Evolutionary conservation across 2,888 invertebrate species (phyloP).

Genomic region (Lochmaea crataegi): DNA sequence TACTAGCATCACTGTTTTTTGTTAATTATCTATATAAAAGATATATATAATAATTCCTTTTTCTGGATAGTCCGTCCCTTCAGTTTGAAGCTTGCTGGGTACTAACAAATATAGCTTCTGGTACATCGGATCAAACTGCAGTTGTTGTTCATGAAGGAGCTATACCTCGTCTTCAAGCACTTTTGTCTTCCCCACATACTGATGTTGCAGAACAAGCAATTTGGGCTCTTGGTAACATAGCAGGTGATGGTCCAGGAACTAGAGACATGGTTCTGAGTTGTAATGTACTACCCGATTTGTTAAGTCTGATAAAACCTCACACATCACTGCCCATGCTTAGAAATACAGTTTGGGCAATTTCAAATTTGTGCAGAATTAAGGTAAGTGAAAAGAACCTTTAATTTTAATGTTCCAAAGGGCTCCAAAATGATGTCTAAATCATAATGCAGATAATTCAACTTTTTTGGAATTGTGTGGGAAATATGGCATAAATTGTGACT

Average conservation of each 20-base stretch:
- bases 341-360: conserved; percentile 93
- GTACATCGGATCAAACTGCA: conserved; percentile 90
- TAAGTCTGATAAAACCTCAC: conserved; percentile 74
- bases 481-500: too few relatives aligned
- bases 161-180: conserved; percentile 80
- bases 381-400: conserved; percentile 20
- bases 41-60: conserved; percentile 49
- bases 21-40: neutral
- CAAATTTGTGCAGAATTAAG: conserved; percentile 94
- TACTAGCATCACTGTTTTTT: conserved; percentile 15
- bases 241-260: conserved; percentile 85
- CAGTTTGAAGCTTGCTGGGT: conserved; percentile 99
- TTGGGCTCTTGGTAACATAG: conserved; percentile 99
- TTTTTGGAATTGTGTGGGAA: too few relatives aligned
- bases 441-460: too few relatives aligned
- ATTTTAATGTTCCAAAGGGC: too few relatives aligned
- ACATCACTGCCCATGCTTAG: conserved; percentile 73
- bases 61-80: conserved; percentile 71
- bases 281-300: conserved; percentile 78
- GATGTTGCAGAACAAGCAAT: conserved; percentile 92
- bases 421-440: too few relatives aligned
- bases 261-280: conserved; percentile 83
- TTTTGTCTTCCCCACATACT: conserved; percentile 75
- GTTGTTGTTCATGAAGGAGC: conserved; percentile 89
- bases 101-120: conserved; percentile 96